Base-by-base conservation (phyloP, 1,140 invertebrate species). In the Hyphantria cunea region DNA sequence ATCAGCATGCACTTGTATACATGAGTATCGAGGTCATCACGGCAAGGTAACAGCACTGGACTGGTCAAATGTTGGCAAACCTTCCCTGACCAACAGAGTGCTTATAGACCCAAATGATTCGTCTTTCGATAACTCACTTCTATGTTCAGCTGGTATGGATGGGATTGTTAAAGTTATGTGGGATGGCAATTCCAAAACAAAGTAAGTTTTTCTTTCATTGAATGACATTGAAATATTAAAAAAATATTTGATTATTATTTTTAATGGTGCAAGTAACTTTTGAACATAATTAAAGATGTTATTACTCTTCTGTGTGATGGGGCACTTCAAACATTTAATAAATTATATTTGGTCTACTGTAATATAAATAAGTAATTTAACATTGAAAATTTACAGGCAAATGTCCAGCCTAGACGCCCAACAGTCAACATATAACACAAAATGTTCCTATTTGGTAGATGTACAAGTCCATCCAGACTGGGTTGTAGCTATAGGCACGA, bases 11-110 rank as follows among this genome's bases (percentile, higher is more conserved):
- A 89, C 86, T 5, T 92, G 92, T 76, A 76, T 93, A 12, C 88
- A 93, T 47, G 95, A 96, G 80, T 95, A 98, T 70, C 94, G 93
- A 89, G 95, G 96, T 25, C 97, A 98, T 84, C 93, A 93, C 54
- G 93, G 93, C 12, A 93, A 94, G 52, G 94, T 98, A 0, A 93
- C 95, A 49, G 94, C 94, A 49, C 92, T 98, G 6, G 87, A 92
- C 17, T 93, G 93, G 92, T 92, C 86, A 3, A 72, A 84, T 6
- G 70, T 89, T 7, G 86, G 81, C 15, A 88, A 87, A 51, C 67
- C 84, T 6, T 84, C 70, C 31, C 70, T 90, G 10, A 88, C 76
- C 86, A 93, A 50, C 93, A 96, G 92, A 93, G 93, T 64, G 90
- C 49, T 70, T 3, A 10, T 72, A 51, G 82, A 84, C 37, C 73